Evolutionary conservation across 2,113 vertebrate species (phyloP), one percentile per base, ranked within the genome.

Genomic region (Octodon degus): DNA sequence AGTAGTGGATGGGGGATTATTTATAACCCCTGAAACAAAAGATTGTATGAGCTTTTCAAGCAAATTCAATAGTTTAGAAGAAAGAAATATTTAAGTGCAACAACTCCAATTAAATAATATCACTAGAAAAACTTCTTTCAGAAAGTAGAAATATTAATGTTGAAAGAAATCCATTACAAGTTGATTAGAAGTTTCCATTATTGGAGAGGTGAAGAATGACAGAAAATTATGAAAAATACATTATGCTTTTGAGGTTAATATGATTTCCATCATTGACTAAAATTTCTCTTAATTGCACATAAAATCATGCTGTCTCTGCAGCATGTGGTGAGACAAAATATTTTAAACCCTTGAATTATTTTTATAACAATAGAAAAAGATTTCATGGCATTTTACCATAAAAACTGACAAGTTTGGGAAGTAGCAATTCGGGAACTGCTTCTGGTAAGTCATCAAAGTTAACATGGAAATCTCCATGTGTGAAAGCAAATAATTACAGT

Each of bases 1-100:
- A 98, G 93, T 97, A 92, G 97, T 98, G 90, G 95, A 97, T 96
- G 98, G 96, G 83, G 95, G 93, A 82, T 94, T 98, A 98, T 98
- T 98, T 98, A 98, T 97, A 94, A 95, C 93, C 96, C 95, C 97
- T 98, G 97, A 97, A 98, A 98, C 96, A 90, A 95, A 96, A 97
- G 90, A 97, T 96, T 98, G 97, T 97, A 94, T 97, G 94, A 1
- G 0, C 62, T 91, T 97, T 97, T 95, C 89, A 94, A 96, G 97
- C 96, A 97, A 97, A 95, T 93, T 96, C 97, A 98, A 98, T 97
- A 98, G 97, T 97, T 97, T 90, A 96, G 97, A 97, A 93, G 40
- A 96, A 98, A 96, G 95, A 96, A 97, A 97, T 98, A 97, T 97
- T 97, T 97, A 96, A 97, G 86, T 95, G 76, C 86, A 98, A 97